Evolutionary conservation across 2,113 vertebrate species (phyloP).

Genomic region (Oreochromis spilurus): DNA sequence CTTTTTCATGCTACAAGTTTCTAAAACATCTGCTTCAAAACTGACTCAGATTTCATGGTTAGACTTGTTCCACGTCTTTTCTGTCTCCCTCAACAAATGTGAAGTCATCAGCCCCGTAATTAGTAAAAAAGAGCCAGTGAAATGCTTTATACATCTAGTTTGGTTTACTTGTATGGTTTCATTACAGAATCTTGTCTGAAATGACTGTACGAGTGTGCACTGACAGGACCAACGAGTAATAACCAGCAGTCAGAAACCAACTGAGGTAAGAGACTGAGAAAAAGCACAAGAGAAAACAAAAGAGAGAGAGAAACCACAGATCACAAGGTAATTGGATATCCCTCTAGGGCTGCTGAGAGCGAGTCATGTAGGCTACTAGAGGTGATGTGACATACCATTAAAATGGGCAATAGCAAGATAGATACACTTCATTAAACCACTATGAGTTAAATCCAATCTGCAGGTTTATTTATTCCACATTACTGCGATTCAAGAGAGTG

Average conservation of each 20-base stretch:
- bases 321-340: not conserved
- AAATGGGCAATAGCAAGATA: not conserved
- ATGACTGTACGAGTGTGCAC: not conserved
- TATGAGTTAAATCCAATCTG: not conserved
- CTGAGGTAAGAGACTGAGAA: not conserved
- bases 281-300: not conserved
- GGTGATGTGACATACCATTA: not conserved
- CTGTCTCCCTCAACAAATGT: not conserved
- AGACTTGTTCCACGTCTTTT: not conserved
- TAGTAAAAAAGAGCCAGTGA: not conserved
- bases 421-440: not conserved
- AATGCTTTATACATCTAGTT: not conserved
- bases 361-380: not conserved
- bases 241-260: not conserved
- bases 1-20: not conserved
- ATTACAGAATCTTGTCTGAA: not conserved
- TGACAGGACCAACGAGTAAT: not conserved
- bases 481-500: not conserved
- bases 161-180: not conserved
- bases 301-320: not conserved
- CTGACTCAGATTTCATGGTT: not conserved
- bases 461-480: not conserved
- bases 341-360: not conserved
- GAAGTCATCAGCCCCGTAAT: not conserved
- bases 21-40: not conserved